Base-by-base conservation (phyloP, 2,888 invertebrate species). In the Amphiduros pacificus region DNA sequence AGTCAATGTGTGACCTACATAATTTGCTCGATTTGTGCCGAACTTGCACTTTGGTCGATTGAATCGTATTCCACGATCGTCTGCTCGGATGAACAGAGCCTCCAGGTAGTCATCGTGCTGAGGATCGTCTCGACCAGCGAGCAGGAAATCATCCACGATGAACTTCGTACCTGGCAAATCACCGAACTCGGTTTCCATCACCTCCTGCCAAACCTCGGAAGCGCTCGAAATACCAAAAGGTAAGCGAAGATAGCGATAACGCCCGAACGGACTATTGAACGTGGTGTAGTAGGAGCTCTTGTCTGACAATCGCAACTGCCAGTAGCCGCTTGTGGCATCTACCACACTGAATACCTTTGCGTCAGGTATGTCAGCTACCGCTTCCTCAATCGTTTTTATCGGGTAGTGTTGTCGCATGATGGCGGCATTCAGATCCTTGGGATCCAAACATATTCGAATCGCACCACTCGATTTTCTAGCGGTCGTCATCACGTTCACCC, bases 221-320 rank as follows among this genome's bases (percentile, higher is more conserved):
- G 59, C 49, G 5, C 22, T 40, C 9, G 59, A 58, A 1, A 69
- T 48, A 1, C 70, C 71, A 60, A 66, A 68, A 32, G 70, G 70
- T 14, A 67, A 49, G 9, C 66, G 20, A 22, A 64, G 27, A 28
- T 55, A 69, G 14, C 63, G 40, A 31, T 66, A 69, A 20, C 66
- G 51, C 2, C 68, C 66, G 32, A 55, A 68, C n/a, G 40, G 41
- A 24, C 61, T 66, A 31, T 63, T 64, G 49, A 69, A 69, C n/a
- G 69, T 69, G 1, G 62, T 61, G 2, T 69, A 60, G 27, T 56
- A 26, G 6, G 59, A 55, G 0, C 29, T 63, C 22, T 60, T 61
- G 5, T 64, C 61, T 3, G 53, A 44, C 17, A 70, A 55, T 51
- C 20, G 1, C 17, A 61, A 2, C n/a, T 57, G 61, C 50, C 55